A percentile compares a stretch with the other conserved stretches of the same genome.
phyloP scores from a whole-genome alignment of 1,140 invertebrate species.

The Drosophila quadrilineata region DNA sequence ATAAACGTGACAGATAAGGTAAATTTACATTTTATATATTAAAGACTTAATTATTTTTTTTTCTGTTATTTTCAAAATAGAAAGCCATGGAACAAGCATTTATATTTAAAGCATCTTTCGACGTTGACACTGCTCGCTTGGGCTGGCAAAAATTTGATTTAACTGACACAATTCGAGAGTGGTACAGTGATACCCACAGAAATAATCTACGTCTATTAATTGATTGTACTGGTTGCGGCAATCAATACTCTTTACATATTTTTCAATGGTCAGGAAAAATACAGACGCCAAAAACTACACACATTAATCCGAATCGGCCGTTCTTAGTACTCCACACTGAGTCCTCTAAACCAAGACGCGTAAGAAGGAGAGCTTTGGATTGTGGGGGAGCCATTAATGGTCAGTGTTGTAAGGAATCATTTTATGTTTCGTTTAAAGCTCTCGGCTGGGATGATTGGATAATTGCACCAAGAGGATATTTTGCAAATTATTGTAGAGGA shows the following conservation, averaged over 20 bases:
- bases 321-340: constrained; percentile 92
- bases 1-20: constrained; percentile 66
- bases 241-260: constrained; percentile 85
- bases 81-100: constrained; percentile 85
- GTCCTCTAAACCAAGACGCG: constrained; percentile 84
- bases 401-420: constrained; percentile 94
- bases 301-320: constrained; percentile 86
- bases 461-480: constrained; percentile 93
- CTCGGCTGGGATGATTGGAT: constrained; percentile 98
- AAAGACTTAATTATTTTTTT: neutral
- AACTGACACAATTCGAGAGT: constrained; percentile 87
- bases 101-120: constrained; percentile 87
- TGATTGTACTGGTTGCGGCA: constrained; percentile 92
- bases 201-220: constrained; percentile 87
- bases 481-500: constrained; percentile 96
- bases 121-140: constrained; percentile 85
- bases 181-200: constrained; percentile 84
- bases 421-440: constrained; percentile 94
- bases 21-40: neutral
- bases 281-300: neutral
- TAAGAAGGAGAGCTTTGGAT: constrained; percentile 90
- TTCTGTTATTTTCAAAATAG: neutral
- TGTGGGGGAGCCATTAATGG: constrained; percentile 88
- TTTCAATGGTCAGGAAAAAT: constrained; percentile 44
- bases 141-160: constrained; percentile 95